Evolutionary conservation across 37 sponge, comb jelly and placozoan genomes (phyloP), one percentile per base, ranked within the genome.

Genomic region (Corticium candelabrum): DNA sequence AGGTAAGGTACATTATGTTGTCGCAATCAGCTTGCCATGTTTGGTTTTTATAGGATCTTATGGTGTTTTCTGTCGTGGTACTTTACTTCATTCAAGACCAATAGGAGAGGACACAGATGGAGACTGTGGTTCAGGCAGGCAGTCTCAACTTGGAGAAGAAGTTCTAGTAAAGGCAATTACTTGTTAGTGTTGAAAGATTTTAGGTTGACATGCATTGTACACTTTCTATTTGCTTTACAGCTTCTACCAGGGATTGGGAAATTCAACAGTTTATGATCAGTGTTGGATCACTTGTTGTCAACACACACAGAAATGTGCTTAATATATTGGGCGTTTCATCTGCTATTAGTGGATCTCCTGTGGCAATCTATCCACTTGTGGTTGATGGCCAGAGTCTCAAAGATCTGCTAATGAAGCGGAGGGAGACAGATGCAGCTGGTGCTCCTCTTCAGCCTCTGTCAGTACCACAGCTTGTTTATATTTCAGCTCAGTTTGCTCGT

Each of bases 401-500:
- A 50, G 62, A 50, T 27, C 11, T 50, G 62, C 62, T 50, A 50
- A 11, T 11, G 11, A 50, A 50, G 21, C 62, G 21, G 15, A 50
- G 21, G 62, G 21, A 50, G 21, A 50, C 62, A 21, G 21, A 50
- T 21, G 62, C 62, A 27, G 11, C 62, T 11, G 62, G 62, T 27
- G 21, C 21, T 50, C 62, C 62, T 11, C 21, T 50, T 11, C 62
- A 50, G 50, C 5, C 68, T 5, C 68, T 92, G 36, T 83, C 87
- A 5, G 78, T 88, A 1, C 93, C 86, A 40, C 82, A 89, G 41
- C 84, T 92, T 57, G 93, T 92, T 38, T 74, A 43, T 38, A 76
- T 92, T 37, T 71, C 89, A 0, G 81, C 75, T 1, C 93, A 92
- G 87, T 84, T 89, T 2, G 83, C 93, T 37, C 75, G 93, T 40